Conservation (phyloP, 1,140 invertebrate species). For the Drosophila nigromelanica region DNA sequence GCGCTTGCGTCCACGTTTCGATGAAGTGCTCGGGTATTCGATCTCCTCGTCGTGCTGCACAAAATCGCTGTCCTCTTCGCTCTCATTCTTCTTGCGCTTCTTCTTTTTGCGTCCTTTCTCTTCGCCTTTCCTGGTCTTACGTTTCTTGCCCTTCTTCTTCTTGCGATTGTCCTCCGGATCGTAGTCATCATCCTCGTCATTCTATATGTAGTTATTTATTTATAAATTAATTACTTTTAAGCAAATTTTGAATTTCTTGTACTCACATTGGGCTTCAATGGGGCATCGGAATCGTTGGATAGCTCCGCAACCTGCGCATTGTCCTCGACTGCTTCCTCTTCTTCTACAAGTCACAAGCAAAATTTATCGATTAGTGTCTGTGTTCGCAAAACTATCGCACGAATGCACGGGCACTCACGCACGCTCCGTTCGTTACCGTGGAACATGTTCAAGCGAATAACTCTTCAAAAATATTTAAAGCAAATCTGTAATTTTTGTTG, state of each 20-base stretch:
- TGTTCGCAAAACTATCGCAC: conserved; percentile 19
- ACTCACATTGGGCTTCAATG: conserved; percentile 80
- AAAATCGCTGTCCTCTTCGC: conserved; percentile 94
- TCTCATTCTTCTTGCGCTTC: conserved; percentile 96
- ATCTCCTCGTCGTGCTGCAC: conserved; percentile 88
- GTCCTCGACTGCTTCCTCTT: conserved; percentile 76
- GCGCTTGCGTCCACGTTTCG: conserved; percentile 85
- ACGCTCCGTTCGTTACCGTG: conserved; percentile 27
- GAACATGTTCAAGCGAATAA: conserved; percentile 44
- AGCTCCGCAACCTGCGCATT: conserved; percentile 76
- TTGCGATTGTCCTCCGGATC: conserved; percentile 92
- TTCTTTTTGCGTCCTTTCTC: conserved; percentile 96
- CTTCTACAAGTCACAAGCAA: conserved; percentile 62
- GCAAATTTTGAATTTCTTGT: background rate
- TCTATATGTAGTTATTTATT: conserved; percentile 26
- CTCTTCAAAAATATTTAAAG: background rate
- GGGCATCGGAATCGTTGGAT: conserved; percentile 81
- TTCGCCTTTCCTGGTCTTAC: conserved; percentile 93
- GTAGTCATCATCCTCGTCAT: conserved; percentile 94
- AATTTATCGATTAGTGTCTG: conserved; percentile 27
- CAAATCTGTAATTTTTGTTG: too few relatives aligned
- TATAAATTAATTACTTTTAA: background rate
- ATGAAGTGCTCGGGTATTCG: conserved; percentile 84
- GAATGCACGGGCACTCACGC: conserved; percentile 6
- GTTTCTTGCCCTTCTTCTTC: conserved; percentile 96